phyloP scores from a whole-genome alignment of 2,113 vertebrate genomes.

The Syngnathoides biaculeatus region DNA sequence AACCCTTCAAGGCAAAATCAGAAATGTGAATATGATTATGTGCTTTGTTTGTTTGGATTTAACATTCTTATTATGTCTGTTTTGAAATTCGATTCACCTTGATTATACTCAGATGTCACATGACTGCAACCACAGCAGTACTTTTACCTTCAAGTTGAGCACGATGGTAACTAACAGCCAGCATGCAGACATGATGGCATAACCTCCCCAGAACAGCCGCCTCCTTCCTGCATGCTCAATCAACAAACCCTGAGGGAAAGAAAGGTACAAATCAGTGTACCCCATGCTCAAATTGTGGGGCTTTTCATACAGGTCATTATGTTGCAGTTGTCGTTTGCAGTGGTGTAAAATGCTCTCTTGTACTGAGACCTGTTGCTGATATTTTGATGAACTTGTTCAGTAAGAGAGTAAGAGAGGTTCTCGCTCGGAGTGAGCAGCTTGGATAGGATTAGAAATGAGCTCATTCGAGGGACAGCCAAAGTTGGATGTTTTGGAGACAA shows the following conservation, averaged over 20 bases:
- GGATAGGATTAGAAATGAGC: too few species aligned
- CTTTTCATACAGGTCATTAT: background rate
- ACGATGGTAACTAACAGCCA: slow-evolving; percentile 71
- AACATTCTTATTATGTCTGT: background rate
- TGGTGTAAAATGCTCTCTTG: too few species aligned
- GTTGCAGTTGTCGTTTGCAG: too few species aligned
- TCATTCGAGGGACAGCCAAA: too few species aligned
- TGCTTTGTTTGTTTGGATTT: background rate
- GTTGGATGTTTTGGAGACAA: too few species aligned
- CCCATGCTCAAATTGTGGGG: background rate
- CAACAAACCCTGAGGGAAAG: slow-evolving; percentile 67
- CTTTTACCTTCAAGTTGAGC: slow-evolving; percentile 72
- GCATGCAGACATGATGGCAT: slow-evolving; percentile 62
- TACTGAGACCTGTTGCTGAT: too few species aligned
- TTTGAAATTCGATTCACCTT: background rate
- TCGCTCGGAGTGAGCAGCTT: too few species aligned
- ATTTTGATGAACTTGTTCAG: too few species aligned
- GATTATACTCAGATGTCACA: background rate
- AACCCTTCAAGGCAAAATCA: slow-evolving; percentile 58
- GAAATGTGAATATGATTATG: background rate
- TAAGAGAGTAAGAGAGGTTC: too few species aligned
- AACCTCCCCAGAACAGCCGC: slow-evolving; percentile 72
- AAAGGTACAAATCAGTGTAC: background rate
- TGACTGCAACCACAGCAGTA: background rate
- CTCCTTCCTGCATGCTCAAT: slow-evolving; percentile 77